These are phyloP conservation scores for Kryptolebias ocellatus DNA, from an alignment of 2,797 vertebrate genomes.

Conservation along the genomic window DNA sequence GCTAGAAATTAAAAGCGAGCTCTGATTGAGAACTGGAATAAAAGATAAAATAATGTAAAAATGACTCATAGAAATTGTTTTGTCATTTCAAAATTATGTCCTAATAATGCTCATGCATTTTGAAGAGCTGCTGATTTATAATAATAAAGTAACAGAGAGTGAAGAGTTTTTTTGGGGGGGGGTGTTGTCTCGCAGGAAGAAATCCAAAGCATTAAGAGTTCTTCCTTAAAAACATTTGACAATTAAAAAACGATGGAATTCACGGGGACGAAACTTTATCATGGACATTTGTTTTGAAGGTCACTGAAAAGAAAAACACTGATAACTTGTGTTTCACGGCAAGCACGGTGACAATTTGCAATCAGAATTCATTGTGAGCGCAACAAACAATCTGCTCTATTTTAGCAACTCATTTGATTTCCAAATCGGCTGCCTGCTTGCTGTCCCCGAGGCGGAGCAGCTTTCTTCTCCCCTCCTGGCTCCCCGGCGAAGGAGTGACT, in stretches of 20 bases:
- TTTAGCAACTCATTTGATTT: constrained; percentile 67
- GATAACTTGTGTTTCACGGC: constrained; percentile 30
- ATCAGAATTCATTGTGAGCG: constrained; percentile 43
- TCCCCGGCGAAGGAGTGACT: constrained; percentile 42
- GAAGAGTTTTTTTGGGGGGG: not conserved
- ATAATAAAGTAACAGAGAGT: constrained; percentile 2
- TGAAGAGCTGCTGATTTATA: constrained; percentile 2
- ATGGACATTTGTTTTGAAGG: constrained; percentile 43
- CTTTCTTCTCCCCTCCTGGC: constrained; percentile 47
- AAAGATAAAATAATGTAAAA: too few species aligned
- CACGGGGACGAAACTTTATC: constrained; percentile 37
- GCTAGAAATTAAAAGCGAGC: too few species aligned
- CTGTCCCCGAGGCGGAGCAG: constrained; percentile 34
- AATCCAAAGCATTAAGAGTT: too few species aligned
- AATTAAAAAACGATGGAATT: constrained; percentile 29
- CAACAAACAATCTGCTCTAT: constrained; percentile 54
- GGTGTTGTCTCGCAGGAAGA: too few species aligned
- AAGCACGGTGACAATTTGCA: constrained; percentile 35
- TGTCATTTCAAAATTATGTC: too few species aligned
- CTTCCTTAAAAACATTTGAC: constrained; percentile 35
- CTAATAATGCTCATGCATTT: not conserved
- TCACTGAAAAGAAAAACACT: constrained; percentile 35
- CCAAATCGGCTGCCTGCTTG: constrained; percentile 54
- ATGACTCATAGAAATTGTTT: too few species aligned
- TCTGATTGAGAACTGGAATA: too few species aligned